Evolutionary conservation across 2,797 vertebrate species (phyloP).

Genomic region (Molossus molossus): DNA sequence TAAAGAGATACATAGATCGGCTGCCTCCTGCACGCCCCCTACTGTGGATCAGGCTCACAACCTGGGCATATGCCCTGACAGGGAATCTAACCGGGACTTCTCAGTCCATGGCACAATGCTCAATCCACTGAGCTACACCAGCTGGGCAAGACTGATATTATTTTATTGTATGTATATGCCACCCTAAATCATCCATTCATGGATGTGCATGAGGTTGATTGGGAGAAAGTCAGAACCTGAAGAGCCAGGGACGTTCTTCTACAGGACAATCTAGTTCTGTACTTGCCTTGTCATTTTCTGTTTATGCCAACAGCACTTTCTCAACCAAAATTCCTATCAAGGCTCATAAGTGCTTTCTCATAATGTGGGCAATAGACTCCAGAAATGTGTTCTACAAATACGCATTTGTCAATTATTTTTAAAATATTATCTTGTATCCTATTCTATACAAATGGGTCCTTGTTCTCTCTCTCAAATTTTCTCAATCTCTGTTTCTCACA

Average conservation of each 20-base stretch:
- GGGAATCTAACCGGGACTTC: too few relatives aligned
- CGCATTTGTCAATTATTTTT: neutral
- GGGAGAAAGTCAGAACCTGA: neutral
- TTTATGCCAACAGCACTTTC: neutral
- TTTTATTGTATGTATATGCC: neutral
- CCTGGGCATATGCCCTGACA: too few relatives aligned
- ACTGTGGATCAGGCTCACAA: too few relatives aligned
- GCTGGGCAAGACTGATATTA: neutral
- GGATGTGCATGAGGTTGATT: neutral
- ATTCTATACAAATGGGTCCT: fast-evolving
- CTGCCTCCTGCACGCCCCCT: too few relatives aligned
- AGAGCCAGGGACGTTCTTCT: neutral
- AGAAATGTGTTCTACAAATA: neutral
- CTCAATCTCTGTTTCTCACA: neutral
- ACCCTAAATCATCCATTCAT: neutral
- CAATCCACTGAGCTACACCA: too few relatives aligned
- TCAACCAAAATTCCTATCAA: neutral
- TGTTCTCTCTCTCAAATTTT: neutral
- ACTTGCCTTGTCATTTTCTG: neutral
- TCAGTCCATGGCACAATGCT: too few relatives aligned
- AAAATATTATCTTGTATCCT: neutral
- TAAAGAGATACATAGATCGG: too few relatives aligned
- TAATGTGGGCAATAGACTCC: neutral
- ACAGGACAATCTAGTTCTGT: neutral
- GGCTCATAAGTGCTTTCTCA: neutral